Percentiles rank a stretch among this genome's conserved stretches.
phyloP scores from a whole-genome alignment of 1,140 invertebrate species.

The Drosophila funebris region DNA sequence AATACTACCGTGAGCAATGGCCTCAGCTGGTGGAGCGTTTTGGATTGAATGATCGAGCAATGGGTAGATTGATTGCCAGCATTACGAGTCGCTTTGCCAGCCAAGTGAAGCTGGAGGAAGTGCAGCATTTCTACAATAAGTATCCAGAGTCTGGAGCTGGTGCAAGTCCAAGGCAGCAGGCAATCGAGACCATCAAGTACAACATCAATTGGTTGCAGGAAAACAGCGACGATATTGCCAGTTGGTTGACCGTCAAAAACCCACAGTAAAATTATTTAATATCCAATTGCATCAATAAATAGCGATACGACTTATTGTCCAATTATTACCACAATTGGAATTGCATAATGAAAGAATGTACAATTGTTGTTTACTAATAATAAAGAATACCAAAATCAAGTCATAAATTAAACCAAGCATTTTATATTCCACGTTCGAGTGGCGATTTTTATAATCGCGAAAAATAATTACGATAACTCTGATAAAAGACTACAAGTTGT shows the following conservation, averaged over 20 bases:
- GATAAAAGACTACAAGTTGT: conserved; percentile 1
- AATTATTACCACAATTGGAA: conserved; percentile 19
- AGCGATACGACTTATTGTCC: neutral
- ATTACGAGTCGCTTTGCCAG: conserved; percentile 88
- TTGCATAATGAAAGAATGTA: conserved; percentile 43
- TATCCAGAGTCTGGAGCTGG: conserved; percentile 96
- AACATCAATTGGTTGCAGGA: conserved; percentile 91
- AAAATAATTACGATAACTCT: conserved; percentile 13
- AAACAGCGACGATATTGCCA: conserved; percentile 84
- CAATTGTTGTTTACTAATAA: conserved; percentile 41
- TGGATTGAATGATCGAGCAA: conserved; percentile 90
- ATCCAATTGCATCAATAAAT: conserved; percentile 41
- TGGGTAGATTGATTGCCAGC: conserved; percentile 89
- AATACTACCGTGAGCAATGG: conserved; percentile 91
- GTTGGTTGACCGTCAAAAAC: conserved; percentile 84
- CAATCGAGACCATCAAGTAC: conserved; percentile 91
- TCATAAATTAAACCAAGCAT: conserved; percentile 55
- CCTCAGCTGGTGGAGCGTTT: conserved; percentile 89
- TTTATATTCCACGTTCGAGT: conserved; percentile 46
- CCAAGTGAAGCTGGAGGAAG: conserved; percentile 89
- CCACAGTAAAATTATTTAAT: conserved; percentile 52
- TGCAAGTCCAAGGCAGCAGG: conserved; percentile 87
- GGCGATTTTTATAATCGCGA: conserved; percentile 56
- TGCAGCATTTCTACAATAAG: conserved; percentile 89
- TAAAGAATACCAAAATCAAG: conserved; percentile 52